phyloP scores from a whole-genome alignment of 2,797 vertebrate species.

The Phoxinus dragarum region DNA sequence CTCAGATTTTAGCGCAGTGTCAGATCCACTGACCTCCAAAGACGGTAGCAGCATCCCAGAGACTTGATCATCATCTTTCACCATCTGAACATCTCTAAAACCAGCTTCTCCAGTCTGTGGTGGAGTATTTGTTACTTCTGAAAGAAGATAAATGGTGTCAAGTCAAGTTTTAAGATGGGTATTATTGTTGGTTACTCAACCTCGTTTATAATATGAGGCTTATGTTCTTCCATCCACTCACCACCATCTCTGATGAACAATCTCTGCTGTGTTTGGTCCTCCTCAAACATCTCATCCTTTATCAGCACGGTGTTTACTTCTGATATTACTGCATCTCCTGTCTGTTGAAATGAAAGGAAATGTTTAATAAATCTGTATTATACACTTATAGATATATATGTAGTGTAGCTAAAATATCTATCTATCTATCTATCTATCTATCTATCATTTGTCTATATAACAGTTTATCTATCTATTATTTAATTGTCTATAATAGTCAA shows the following conservation, averaged over 20 bases:
- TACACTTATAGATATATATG: too few species aligned
- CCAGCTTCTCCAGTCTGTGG: slow-evolving; percentile 51
- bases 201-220: too few species aligned
- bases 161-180: background rate
- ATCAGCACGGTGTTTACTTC: slow-evolving; percentile 67
- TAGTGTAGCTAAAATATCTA: background rate
- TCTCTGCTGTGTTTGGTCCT: slow-evolving; percentile 61
- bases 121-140: slow-evolving; percentile 66
- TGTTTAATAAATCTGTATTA: background rate
- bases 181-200: background rate
- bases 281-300: slow-evolving; percentile 74
- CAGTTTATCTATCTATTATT: background rate
- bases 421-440: too few species aligned
- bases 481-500: background rate
- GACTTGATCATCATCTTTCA: slow-evolving; percentile 58
- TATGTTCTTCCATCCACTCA: slow-evolving; percentile 58
- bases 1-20: slow-evolving; percentile 77
- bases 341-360: slow-evolving; percentile 59
- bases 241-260: slow-evolving; percentile 72
- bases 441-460: background rate
- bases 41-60: slow-evolving; percentile 59
- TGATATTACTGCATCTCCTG: slow-evolving; percentile 70
- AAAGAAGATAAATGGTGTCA: slow-evolving; percentile 19
- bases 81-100: slow-evolving; percentile 54
- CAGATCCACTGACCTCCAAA: slow-evolving; percentile 84